A percentile compares a stretch with the other conserved stretches of the same genome.
Conservation (phyloP, 2,113 vertebrate species). For the Reinhardtius hippoglossoides region DNA sequence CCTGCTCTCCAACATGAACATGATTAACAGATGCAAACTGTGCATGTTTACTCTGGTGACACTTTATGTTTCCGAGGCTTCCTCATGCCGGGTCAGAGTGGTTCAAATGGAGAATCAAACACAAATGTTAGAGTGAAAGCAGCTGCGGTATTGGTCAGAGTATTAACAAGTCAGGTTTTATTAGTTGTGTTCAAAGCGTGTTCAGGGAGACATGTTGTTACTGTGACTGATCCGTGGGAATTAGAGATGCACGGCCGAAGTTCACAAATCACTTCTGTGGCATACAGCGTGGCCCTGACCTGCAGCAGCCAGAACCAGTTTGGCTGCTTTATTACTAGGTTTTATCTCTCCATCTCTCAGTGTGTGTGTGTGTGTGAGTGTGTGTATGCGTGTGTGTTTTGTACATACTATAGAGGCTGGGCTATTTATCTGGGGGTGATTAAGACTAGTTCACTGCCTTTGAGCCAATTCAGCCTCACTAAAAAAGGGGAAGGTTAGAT, state of each 20-base stretch:
- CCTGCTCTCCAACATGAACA: background rate
- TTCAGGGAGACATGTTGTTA: conserved; percentile 1
- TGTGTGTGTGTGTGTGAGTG: conserved; percentile 5
- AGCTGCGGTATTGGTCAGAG: background rate
- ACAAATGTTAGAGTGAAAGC: background rate
- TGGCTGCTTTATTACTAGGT: conserved; percentile 32
- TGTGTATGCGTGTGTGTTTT: conserved; percentile 2
- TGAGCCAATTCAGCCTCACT: conserved; percentile 24
- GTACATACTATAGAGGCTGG: conserved; percentile 17
- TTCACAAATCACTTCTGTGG: conserved; percentile 47
- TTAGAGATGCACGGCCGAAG: conserved; percentile 3
- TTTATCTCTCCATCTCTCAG: background rate
- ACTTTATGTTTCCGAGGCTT: conserved; percentile 6
- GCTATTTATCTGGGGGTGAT: background rate
- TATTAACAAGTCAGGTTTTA: conserved; percentile 12
- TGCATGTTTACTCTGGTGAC: background rate
- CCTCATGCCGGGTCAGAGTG: background rate
- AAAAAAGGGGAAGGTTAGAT: conserved; percentile 47
- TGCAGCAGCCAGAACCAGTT: conserved; percentile 55
- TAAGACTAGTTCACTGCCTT: background rate
- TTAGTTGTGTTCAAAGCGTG: conserved; percentile 1
- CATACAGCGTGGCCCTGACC: conserved; percentile 22
- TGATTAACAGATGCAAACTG: background rate
- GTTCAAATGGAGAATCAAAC: conserved; percentile 11
- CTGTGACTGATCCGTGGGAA: conserved; percentile 29